Percentiles rank a stretch among this genome's conserved stretches.
phyloP scores from a whole-genome alignment of 2,797 vertebrate species.

The Chloroceryle amazona region DNA sequence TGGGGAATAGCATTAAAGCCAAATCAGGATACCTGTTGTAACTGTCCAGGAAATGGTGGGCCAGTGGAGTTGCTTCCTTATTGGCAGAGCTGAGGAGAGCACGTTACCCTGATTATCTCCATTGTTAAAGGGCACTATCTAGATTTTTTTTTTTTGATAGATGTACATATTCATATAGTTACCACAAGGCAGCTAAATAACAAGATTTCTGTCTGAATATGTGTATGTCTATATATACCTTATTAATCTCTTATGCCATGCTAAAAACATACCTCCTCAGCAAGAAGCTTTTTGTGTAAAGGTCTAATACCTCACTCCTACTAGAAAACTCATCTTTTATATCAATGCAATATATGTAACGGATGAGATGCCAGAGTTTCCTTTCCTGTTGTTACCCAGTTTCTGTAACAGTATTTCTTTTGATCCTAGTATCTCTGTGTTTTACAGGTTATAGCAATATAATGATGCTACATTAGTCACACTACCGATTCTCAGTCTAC shows the following conservation, averaged over 20 bases:
- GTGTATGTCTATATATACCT: neutral
- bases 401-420: neutral
- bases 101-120: neutral
- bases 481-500: neutral
- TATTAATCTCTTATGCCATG: neutral
- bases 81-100: neutral
- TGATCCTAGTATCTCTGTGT: neutral
- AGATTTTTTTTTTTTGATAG: neutral
- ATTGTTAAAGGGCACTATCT: neutral
- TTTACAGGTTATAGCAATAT: neutral
- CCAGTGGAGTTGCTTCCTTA: neutral
- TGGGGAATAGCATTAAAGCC: neutral
- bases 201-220: neutral
- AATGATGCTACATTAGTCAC: constrained; percentile 24
- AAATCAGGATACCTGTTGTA: neutral
- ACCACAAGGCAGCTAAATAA: neutral
- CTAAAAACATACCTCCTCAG: neutral
- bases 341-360: neutral
- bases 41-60: neutral
- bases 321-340: neutral
- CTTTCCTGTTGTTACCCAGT: neutral
- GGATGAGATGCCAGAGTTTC: neutral
- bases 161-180: neutral
- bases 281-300: neutral
- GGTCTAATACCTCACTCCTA: neutral